Evolutionary conservation across 1,140 invertebrate genomes (phyloP).

Genomic region (Penaeus chinensis): DNA sequence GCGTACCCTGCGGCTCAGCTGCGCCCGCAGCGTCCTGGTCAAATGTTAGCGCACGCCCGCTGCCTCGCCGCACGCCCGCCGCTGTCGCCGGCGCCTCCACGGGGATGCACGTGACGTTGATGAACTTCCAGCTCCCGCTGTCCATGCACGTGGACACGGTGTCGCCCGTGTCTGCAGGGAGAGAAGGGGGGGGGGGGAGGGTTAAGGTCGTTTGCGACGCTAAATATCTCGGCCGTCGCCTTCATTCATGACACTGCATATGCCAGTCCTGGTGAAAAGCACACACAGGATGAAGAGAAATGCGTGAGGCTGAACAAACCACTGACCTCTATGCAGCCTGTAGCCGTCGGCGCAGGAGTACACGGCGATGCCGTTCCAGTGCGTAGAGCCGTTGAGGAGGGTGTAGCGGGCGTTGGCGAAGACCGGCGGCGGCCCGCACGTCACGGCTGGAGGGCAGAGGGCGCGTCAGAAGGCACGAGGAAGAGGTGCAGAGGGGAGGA

Average conservation of each 20-base stretch:
- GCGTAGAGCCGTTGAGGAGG: conserved; percentile 63
- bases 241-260: neutral
- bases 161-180: conserved; percentile 50
- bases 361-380: conserved; percentile 61
- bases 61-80: conserved; percentile 5
- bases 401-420: conserved; percentile 58
- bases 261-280: too few species aligned
- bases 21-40: conserved; percentile 30
- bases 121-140: conserved; percentile 44
- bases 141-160: conserved; percentile 62
- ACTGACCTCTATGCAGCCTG: conserved; percentile 54
- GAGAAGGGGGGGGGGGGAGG: neutral
- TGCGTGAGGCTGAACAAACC: too few species aligned
- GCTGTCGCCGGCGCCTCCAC: neutral
- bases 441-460: conserved; percentile 47
- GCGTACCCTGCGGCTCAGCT: conserved; percentile 30
- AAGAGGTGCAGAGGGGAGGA: too few species aligned
- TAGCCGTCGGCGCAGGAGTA: conserved; percentile 63
- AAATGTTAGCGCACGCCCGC: conserved; percentile 50
- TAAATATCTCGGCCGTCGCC: neutral
- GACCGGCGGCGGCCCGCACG: conserved; percentile 60
- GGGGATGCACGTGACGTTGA: conserved; percentile 59
- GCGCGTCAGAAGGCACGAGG: too few species aligned
- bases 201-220: neutral
- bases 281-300: too few species aligned